These are phyloP conservation scores for Podarcis siculus DNA, from an alignment of 2,797 vertebrate species.

Conservation along the genomic window DNA sequence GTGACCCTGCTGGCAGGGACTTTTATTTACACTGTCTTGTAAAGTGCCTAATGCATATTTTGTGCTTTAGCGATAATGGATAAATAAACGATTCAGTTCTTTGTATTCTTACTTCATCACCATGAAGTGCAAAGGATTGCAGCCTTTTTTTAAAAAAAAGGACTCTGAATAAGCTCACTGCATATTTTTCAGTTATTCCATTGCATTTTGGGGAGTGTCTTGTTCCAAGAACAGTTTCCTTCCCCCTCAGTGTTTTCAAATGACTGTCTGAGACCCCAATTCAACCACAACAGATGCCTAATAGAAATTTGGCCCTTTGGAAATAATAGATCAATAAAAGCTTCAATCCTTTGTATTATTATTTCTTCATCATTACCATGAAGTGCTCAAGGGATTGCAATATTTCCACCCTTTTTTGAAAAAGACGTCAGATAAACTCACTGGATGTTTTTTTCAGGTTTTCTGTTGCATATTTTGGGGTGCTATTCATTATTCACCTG, in stretches of 20 bases:
- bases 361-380: too few species aligned
- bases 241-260: neutral
- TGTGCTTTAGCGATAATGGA: neutral
- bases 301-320: too few species aligned
- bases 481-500: too few species aligned
- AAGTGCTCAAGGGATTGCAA: too few species aligned
- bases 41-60: neutral
- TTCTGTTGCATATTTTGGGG: too few species aligned
- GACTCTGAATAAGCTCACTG: conserved; percentile 33
- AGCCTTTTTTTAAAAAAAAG: neutral
- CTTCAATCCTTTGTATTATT: too few species aligned
- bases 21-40: neutral
- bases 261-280: neutral
- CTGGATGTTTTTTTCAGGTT: too few species aligned
- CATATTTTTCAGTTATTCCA: neutral
- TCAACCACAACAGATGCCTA: neutral
- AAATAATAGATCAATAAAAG: too few species aligned
- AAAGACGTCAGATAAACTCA: too few species aligned
- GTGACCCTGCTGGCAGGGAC: neutral
- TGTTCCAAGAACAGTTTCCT: neutral
- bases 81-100: neutral
- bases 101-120: neutral
- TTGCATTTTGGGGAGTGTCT: neutral
- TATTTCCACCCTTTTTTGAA: too few species aligned
- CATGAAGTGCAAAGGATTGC: neutral